Evolutionary conservation across 2,888 invertebrate genomes (phyloP).

Genomic region (Cantharis rustica): DNA sequence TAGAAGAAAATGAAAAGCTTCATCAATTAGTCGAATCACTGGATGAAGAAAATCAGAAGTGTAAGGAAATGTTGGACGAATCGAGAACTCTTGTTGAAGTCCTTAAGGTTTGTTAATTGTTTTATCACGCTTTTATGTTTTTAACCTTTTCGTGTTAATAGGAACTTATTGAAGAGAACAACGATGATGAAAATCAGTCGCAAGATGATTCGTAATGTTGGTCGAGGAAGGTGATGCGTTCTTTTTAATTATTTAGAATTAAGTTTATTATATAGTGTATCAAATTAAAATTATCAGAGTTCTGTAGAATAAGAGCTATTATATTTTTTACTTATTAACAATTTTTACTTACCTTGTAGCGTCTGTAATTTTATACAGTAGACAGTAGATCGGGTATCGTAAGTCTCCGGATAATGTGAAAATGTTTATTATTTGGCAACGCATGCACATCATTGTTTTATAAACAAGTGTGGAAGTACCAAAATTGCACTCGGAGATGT

Average conservation of each 20-base stretch:
- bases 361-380: too few species aligned
- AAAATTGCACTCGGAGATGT: too few species aligned
- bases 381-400: too few species aligned
- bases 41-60: constrained; percentile 67
- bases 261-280: not conserved
- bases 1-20: constrained; percentile 71
- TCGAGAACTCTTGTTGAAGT: constrained; percentile 76
- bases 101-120: constrained; percentile 63
- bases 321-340: not conserved
- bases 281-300: not conserved
- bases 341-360: too few species aligned
- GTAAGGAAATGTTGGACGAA: constrained; percentile 76
- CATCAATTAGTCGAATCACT: constrained; percentile 57
- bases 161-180: constrained; percentile 37
- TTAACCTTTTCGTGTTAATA: not conserved
- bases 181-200: not conserved
- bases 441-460: too few species aligned
- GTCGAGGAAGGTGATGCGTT: too few species aligned
- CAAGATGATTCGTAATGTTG: not conserved
- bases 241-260: not conserved
- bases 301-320: not conserved
- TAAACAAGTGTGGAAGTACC: too few species aligned
- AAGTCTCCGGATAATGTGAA: too few species aligned
- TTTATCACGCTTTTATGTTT: not conserved
- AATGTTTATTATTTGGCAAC: too few species aligned